Evolutionary conservation across 2,113 vertebrate species (phyloP), one percentile per base, ranked within the genome.

Genomic region (Orientallactaga bullata): DNA sequence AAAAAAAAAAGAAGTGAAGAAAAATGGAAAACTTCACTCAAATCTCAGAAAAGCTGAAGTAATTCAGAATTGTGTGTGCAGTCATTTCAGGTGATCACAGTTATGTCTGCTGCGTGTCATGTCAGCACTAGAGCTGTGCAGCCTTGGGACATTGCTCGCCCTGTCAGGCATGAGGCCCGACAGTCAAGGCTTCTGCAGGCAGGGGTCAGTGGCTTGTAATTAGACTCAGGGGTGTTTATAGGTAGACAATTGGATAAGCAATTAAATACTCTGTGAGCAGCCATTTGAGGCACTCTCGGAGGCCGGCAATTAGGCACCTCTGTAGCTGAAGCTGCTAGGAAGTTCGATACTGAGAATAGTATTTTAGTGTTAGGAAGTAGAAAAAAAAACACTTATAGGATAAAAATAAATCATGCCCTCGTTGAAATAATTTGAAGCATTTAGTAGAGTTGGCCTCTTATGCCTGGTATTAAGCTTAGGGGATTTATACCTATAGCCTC

Each of bases 221-320:
- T 78, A 90, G 90, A 51, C 84, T 74, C 55, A 23, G 0, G 18
- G 42, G 82, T 72, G 58, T 28, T 95, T 90, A 82, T 63, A 90
- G 76, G 60, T 81, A 92, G 83, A 68, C 83, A 77, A 81, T 81
- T 94, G 86, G 76, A 89, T 60, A 81, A 90, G 79, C 88, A 96
- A 90, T 97, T 96, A 96, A 89, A 91, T 74, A 92, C 37, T 90
- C 78, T 26, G 65, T 92, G 88, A 91, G 92, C 66, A 92, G 89
- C 79, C 42, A n/a, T 95, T 93, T 88, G 93, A 88, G 85, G 60
- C 66, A 88, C 28, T 85, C 32, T 78, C 21, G 32, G 76, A 87
- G 87, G 60, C 15, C 82, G 69, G 92, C 66, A 94, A 32, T 91
- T 76, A 91, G 80, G 73, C 32, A 89, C 68, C 71, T 85, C 42